phyloP scores from a whole-genome alignment of 2,113 vertebrate species.

The Eonycteris spelaea region DNA sequence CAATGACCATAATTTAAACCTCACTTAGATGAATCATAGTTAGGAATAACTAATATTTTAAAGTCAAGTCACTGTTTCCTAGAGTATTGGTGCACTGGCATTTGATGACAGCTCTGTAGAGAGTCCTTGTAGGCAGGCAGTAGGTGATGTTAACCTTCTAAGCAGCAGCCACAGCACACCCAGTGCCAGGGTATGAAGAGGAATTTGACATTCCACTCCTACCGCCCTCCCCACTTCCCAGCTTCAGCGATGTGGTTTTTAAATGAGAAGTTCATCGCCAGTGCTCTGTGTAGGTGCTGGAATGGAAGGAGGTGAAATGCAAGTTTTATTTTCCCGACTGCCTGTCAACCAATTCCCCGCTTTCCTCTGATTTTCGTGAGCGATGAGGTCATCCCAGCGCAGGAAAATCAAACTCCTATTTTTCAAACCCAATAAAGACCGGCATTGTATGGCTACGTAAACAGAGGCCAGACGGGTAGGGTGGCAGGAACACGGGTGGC shows the following conservation, averaged over 20 bases:
- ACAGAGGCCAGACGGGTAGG: neutral
- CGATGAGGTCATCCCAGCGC: constrained; percentile 62
- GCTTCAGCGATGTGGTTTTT: neutral
- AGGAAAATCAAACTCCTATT: constrained; percentile 63
- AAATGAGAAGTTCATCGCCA: neutral
- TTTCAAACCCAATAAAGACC: constrained; percentile 51
- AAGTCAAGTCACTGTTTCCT: neutral
- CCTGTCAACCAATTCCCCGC: constrained; percentile 28
- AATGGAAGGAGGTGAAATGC: constrained; percentile 41
- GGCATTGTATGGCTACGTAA: constrained; percentile 10
- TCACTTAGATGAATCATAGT: neutral
- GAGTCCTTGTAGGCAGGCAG: neutral
- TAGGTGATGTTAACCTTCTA: neutral
- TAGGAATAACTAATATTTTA: neutral
- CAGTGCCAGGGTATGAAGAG: neutral
- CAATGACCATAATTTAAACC: neutral
- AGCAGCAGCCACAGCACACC: neutral
- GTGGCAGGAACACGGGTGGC: neutral
- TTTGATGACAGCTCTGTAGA: neutral
- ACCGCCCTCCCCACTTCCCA: neutral
- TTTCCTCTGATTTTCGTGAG: constrained; percentile 54
- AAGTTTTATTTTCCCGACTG: constrained; percentile 48
- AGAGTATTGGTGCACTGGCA: neutral
- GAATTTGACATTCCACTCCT: neutral
- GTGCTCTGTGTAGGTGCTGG: constrained; percentile 18